Evolutionary conservation across 1,140 invertebrate species (phyloP), one percentile per base, ranked within the genome.

Genomic region (Pristionchus pacificus): DNA sequence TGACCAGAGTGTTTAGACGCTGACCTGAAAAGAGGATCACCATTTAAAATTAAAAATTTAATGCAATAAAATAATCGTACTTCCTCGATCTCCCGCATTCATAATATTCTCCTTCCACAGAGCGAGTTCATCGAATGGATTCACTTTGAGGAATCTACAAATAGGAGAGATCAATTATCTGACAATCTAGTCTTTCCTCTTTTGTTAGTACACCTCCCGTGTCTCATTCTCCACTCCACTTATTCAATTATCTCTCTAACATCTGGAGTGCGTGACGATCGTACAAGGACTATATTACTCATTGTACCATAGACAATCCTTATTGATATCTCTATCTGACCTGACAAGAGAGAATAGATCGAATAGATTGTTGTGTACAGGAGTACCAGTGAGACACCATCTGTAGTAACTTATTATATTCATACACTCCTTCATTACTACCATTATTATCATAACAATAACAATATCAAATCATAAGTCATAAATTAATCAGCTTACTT

Each of bases 361-460:
- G 55, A 90, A 82, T 80, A 93, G 90, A 83, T 93, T 91, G 83
- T 98, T 97, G 76, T 97, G 94, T 65, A 98, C 90, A 0, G 94
- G 94, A 0, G 95, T 98, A 14, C 95, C 95, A 6, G 93, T 95
- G 0, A 97, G 65, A 65, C 76, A 90, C 93, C 93, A 97, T 60
- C 89, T 49, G 19, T n/a, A n/a, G n/a, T n/a, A n/a, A n/a, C n/a
- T n/a, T n/a, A n/a, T n/a, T n/a, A n/a, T n/a, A n/a, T n/a, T n/a
- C n/a, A n/a, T n/a, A n/a, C n/a, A n/a, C n/a, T n/a, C n/a, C n/a
- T n/a, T n/a, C n/a, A n/a, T n/a, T n/a, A n/a, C n/a, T n/a, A n/a
- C n/a, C n/a, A n/a, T n/a, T n/a, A n/a, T n/a, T n/a, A n/a, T n/a
- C n/a, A n/a, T n/a, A n/a, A n/a, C n/a, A n/a, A n/a, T n/a, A 49